Conservation (phyloP, 2,888 invertebrate species). For the Agriopis marginaria region DNA sequence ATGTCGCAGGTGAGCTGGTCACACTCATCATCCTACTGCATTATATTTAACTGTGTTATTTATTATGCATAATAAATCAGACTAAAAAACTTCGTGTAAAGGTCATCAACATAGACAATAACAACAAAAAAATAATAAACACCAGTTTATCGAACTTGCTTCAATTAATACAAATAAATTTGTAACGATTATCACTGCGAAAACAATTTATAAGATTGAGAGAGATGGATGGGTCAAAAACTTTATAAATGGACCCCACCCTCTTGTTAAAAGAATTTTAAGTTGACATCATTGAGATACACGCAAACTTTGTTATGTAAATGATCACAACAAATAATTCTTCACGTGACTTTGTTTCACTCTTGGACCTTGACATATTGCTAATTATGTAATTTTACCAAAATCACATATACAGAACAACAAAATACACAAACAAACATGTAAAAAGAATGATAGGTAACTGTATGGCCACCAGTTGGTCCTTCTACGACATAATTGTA, state of each 20-base stretch:
- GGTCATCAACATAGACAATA: background rate
- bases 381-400: slow-evolving; percentile 6
- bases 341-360: slow-evolving; percentile 28
- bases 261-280: background rate
- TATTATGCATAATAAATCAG: background rate
- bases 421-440: background rate
- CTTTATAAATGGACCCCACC: slow-evolving; percentile 15
- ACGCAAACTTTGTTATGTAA: slow-evolving; percentile 16
- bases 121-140: background rate
- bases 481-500: background rate
- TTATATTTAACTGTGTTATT: background rate
- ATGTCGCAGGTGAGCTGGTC: slow-evolving; percentile 74
- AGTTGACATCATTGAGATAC: slow-evolving; percentile 12
- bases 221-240: background rate
- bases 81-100: background rate
- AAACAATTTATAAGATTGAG: background rate
- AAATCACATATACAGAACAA: slow-evolving; percentile 1
- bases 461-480: background rate
- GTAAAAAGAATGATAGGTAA: background rate
- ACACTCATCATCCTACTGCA: background rate
- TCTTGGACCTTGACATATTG: slow-evolving; percentile 29
- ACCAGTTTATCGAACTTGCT: background rate
- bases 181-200: background rate
- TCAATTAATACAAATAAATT: background rate
- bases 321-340: slow-evolving; percentile 10